Evolutionary conservation across 2,888 invertebrate species (phyloP).

Genomic region (Hemicrepidius hirtus): DNA sequence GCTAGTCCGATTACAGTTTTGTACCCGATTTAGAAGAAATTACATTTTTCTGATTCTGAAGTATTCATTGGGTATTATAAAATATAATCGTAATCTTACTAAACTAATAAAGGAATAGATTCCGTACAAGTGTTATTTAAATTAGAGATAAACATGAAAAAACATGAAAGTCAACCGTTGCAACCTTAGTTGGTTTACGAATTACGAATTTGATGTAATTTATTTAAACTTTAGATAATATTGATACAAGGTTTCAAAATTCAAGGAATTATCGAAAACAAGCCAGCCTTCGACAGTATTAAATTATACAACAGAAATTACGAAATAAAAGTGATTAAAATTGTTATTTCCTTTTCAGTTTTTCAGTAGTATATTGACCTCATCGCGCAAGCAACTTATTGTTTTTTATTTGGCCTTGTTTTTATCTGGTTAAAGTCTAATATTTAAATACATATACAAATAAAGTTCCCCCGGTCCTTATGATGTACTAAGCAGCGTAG

Average conservation of each 20-base stretch:
- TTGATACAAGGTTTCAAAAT: not conserved
- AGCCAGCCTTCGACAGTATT: not conserved
- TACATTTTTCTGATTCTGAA: too few species aligned
- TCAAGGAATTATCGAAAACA: not conserved
- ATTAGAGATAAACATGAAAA: too few species aligned
- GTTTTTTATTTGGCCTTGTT: conserved; percentile 41
- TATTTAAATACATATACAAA: conserved; percentile 20
- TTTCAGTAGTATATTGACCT: conserved; percentile 41
- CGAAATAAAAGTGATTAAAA: conserved; percentile 31
- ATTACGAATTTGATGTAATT: too few species aligned
- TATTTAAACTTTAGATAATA: too few species aligned
- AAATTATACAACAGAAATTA: conserved; percentile 18
- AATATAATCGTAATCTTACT: too few species aligned
- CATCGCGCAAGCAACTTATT: conserved; percentile 30
- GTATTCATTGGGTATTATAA: too few species aligned
- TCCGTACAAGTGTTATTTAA: too few species aligned
- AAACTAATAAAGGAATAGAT: too few species aligned
- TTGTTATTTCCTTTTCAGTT: conserved; percentile 31
- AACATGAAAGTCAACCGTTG: too few species aligned
- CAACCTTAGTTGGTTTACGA: too few species aligned
- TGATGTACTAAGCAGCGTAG: not conserved
- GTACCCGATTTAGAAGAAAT: too few species aligned
- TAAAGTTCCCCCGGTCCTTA: not conserved
- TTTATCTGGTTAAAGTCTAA: conserved; percentile 26
- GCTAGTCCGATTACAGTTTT: too few species aligned